Evolutionary conservation across 2,888 invertebrate species (phyloP), one percentile per base, ranked within the genome.

Genomic region (Polyploca ridens): DNA sequence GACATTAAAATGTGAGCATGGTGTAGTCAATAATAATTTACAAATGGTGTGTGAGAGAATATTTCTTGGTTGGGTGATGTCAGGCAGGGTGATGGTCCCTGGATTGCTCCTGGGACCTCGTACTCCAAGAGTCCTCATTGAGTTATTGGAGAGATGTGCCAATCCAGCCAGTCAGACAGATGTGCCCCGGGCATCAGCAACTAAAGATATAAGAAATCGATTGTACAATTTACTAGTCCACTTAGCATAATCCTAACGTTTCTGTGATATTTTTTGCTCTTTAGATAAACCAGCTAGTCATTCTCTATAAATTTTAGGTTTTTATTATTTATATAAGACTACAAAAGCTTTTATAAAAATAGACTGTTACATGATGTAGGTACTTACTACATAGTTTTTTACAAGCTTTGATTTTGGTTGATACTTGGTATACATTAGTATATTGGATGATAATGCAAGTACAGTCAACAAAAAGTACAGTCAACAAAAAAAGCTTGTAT

Each of bases 31-130:
- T 79, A 95, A 96, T 78, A 96, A 96, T 83, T 84, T 96, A 69
- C 95, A 97, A 94, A 95, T 96, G 49, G 92, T 96, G 35, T 96
- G 96, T 77, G 96, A 96, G 77, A 95, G 95, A 73, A 94, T 96
- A 72, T 96, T 96, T 82, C 88, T 96, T 46, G 96, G 96, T 0
- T 96, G 95, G 96, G 91, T 95, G 35, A 89, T 95, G 78, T 95
- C 95, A 1, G 95, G 95, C 49, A 93, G 94, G 49, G 87, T 96
- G 58, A 93, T 96, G 74, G 91, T 96, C 67, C 95, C 96, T 16
- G 96, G 96, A 0, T 78, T 96, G 65, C 83, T 96, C 33, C 93
- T 96, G 89, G 95, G 95, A 0, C 91, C 94, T 63, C 94, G 94
- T 68, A 95, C 96, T 0, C 95, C 96, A 1, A 91, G 94, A 14